Evolutionary conservation across 1,140 invertebrate genomes (phyloP).

Genomic region (Drosophila serrata): DNA sequence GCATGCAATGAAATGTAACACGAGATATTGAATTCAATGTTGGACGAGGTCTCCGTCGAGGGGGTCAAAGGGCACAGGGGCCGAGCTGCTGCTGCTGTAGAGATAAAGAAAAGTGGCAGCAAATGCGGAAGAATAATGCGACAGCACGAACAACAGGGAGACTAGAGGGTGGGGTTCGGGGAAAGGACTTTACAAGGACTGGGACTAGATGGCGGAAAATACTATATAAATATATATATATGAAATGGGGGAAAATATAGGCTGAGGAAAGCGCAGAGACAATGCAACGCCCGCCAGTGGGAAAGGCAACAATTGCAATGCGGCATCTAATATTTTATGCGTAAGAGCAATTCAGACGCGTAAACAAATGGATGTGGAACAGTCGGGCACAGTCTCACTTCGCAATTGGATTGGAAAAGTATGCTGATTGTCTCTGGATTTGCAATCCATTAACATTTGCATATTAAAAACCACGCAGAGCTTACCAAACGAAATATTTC

Average conservation of each 20-base stretch:
- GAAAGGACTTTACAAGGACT: conserved; percentile 3
- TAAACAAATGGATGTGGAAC: conserved; percentile 43
- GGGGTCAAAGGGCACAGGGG: conserved; percentile 18
- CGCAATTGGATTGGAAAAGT: conserved; percentile 19
- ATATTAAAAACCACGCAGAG: conserved; percentile 24
- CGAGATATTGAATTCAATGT: conserved; percentile 83
- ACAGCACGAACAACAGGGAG: conserved; percentile 80
- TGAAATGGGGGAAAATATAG: conserved; percentile 23
- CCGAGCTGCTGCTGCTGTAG: conserved; percentile 31
- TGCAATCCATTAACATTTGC: conserved; percentile 40
- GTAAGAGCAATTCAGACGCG: conserved; percentile 59
- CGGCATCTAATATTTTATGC: conserved; percentile 81
- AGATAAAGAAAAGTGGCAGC: conserved; percentile 83
- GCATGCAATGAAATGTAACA: conserved; percentile 84
- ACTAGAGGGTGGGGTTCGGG: conserved; percentile 14
- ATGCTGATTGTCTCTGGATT: conserved; percentile 24
- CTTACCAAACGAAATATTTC: conserved; percentile 10
- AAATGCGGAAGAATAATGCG: conserved; percentile 84
- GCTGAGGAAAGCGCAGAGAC: conserved; percentile 39
- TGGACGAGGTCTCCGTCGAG: conserved; percentile 12
- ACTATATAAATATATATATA: conserved; percentile 45
- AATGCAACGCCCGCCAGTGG: conserved; percentile 78
- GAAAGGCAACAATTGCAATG: conserved; percentile 76
- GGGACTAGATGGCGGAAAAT: conserved; percentile 58
- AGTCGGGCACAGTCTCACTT: conserved; percentile 25